Base-by-base conservation (phyloP, 2,888 invertebrate genomes). In the Pyralis farinalis region DNA sequence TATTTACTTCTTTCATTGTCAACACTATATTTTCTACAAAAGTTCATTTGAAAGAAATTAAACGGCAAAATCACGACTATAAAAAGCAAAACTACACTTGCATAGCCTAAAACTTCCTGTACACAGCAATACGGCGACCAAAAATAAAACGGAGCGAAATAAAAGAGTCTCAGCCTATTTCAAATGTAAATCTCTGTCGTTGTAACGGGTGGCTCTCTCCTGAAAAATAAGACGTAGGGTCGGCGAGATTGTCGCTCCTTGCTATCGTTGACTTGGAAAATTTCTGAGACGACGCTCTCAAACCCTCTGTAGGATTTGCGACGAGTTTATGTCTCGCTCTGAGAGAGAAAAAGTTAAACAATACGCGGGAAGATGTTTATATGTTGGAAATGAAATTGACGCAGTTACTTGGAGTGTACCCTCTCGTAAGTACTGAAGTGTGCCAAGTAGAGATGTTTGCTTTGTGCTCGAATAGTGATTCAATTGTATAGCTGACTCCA, bases 161-260 rank as follows among this genome's bases (percentile, higher is more conserved):
- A 79, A 77, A 79, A 76, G 67, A 71, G 70, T 66, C 67, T 72
- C 71, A 64, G 74, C 74, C 75, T 75, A 77, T 77, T 83, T 77
- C 73, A 74, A 83, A 84, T 83, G 82, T 82, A 84, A 84, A 84
- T 84, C 79, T 79, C 68, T 68, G 73, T 63, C 76, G 73, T 69
- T 74, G 81, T 82, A 81, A 78, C 76, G 78, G 74, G 74, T 69
- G 72, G 56, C 66, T 75, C n/a, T n/a, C 68, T 67, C 58, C 66
- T 68, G 73, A 74, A 78, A 76, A 81, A 82, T 79, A 81, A 83
- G 82, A 74, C 74, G 70, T 70, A 3, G 76, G 74, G 71, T 77
- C 76, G 72, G 55, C 56, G 69, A 76, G 73, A 80, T 75, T 74
- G 74, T 71, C 72, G 74, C 69, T 72, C 67, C 75, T 76, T 73